Evolutionary conservation across 2,113 vertebrate genomes (phyloP).

Genomic region (Nanorana parkeri): DNA sequence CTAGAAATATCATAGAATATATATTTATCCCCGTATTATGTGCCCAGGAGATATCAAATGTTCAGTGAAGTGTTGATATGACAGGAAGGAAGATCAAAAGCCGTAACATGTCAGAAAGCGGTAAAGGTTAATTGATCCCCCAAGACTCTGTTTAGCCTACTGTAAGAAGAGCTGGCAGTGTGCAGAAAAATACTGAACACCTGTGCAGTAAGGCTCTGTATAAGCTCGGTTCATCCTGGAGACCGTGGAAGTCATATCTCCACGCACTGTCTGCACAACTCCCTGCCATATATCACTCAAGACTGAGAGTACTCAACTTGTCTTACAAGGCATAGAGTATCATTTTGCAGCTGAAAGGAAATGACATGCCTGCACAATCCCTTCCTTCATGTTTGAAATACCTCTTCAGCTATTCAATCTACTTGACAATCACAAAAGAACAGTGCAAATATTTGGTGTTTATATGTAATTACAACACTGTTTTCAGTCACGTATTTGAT

Average conservation of each 20-base stretch:
- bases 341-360: slow-evolving; percentile 12
- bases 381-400: slow-evolving; percentile 19
- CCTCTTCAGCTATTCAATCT: background rate
- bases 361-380: slow-evolving; percentile 12
- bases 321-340: slow-evolving; percentile 21
- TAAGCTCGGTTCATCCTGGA: background rate
- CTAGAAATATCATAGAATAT: background rate
- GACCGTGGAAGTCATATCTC: background rate
- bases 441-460: no score
- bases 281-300: slow-evolving; percentile 6
- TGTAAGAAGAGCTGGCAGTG: background rate
- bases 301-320: slow-evolving; percentile 9
- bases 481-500: no score
- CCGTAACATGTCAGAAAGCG: slow-evolving; percentile 15
- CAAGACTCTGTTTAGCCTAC: slow-evolving; percentile 23
- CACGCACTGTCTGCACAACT: background rate
- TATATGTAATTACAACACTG: no score
- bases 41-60: slow-evolving; percentile 3
- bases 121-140: slow-evolving; percentile 47
- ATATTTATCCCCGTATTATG: slow-evolving; percentile 2
- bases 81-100: slow-evolving; percentile 15
- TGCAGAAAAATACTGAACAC: slow-evolving; percentile 5
- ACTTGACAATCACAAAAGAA: slow-evolving; percentile 10
- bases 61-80: slow-evolving; percentile 13
- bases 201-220: slow-evolving; percentile 16